A percentile compares a stretch with the other conserved stretches of the same genome.
These are phyloP conservation scores for Takifugu bimaculatus DNA, from an alignment of 2,113 vertebrate species.

Conservation along the genomic window DNA sequence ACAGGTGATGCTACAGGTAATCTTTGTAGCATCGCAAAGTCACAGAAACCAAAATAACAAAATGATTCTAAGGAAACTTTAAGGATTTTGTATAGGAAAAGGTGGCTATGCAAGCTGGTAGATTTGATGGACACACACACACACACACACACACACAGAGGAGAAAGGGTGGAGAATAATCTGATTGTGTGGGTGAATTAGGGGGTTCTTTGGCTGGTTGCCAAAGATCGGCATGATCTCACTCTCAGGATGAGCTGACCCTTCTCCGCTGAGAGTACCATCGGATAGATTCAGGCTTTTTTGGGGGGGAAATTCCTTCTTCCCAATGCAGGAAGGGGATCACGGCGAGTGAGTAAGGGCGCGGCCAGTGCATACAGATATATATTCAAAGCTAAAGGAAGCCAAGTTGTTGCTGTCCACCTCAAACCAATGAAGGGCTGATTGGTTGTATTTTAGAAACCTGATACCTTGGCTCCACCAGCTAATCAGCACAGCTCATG, in stretches of 20 bases:
- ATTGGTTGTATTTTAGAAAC: too few relatives aligned
- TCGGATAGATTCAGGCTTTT: background rate
- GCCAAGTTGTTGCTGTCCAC: too few relatives aligned
- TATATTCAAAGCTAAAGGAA: too few relatives aligned
- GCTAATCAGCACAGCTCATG: too few relatives aligned
- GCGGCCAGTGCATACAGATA: too few relatives aligned
- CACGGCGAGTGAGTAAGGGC: too few relatives aligned
- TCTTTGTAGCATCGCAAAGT: background rate
- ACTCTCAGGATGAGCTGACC: background rate
- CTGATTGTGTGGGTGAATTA: slow-evolving; percentile 1
- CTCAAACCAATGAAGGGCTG: too few relatives aligned
- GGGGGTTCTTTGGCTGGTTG: background rate
- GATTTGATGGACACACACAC: background rate
- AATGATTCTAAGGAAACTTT: background rate
- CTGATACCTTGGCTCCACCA: too few relatives aligned
- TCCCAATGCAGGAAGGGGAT: too few relatives aligned
- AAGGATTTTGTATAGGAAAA: background rate
- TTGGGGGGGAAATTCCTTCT: too few relatives aligned
- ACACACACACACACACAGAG: too few relatives aligned
- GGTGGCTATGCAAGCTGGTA: background rate
- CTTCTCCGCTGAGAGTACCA: background rate
- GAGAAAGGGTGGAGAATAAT: background rate
- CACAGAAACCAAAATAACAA: background rate
- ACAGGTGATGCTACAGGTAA: too few relatives aligned
- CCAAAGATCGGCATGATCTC: background rate